Percentiles rank a stretch among this genome's conserved stretches.
These are phyloP conservation scores for Benthochromis sp. DNA, from an alignment of 2,113 vertebrate genomes.

Conservation along the genomic window DNA sequence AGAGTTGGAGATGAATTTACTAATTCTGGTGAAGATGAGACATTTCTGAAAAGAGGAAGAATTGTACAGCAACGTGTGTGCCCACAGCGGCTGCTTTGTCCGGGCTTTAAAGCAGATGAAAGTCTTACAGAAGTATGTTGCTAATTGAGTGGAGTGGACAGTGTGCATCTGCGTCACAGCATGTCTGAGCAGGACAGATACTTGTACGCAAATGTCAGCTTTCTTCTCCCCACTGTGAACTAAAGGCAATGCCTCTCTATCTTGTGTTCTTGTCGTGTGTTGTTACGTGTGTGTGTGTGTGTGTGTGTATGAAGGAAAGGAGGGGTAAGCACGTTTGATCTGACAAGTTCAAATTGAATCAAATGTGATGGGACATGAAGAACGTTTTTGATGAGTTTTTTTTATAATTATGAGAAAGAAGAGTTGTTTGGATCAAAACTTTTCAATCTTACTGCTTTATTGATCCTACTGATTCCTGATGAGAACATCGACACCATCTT, in stretches of 20 bases:
- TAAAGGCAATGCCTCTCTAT: constrained; percentile 29
- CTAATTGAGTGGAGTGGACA: constrained; percentile 42
- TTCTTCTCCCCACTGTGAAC: constrained; percentile 37
- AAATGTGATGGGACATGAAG: constrained; percentile 47
- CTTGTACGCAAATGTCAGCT: constrained; percentile 53
- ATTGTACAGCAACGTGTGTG: not conserved
- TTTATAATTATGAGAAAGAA: not conserved
- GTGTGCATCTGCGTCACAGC: constrained; percentile 7
- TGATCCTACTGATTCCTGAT: not conserved
- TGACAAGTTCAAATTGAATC: constrained; percentile 65
- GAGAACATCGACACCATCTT: not conserved
- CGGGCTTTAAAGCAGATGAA: constrained; percentile 47
- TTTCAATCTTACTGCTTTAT: not conserved
- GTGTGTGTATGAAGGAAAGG: not conserved
- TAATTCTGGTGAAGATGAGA: not conserved
- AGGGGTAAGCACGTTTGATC: constrained; percentile 57
- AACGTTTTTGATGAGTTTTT: not conserved
- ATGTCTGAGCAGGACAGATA: constrained; percentile 12
- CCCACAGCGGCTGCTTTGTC: not conserved
- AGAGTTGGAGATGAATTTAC: not conserved
- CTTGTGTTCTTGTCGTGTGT: constrained; percentile 34
- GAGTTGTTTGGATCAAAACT: not conserved
- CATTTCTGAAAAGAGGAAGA: not conserved
- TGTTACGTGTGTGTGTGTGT: constrained; percentile 1
- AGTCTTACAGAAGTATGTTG: constrained; percentile 11